Evolutionary conservation across 1,140 invertebrate genomes (phyloP), one percentile per base, ranked within the genome.

Genomic region (Apis cerana): DNA sequence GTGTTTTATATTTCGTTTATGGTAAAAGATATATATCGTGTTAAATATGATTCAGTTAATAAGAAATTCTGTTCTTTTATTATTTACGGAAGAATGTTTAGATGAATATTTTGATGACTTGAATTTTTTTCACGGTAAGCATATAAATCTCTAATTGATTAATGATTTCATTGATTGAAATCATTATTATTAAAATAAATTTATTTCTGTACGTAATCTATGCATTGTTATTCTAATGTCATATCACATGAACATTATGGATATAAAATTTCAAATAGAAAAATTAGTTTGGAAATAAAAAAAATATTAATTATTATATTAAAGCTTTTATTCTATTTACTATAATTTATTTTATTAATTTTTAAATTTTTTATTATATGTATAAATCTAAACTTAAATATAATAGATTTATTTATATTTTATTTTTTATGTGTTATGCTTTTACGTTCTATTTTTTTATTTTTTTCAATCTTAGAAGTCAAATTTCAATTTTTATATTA

Each of bases 91-190:
- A 88, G 93, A 97, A 90, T 97, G 97, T 91, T 96, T 96, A 79
- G 95, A 97, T 88, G 96, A 96, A 90, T 98, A 97, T 93, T 97
- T 97, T 88, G 90, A 95, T 23, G 95, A 97, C 43, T 96, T 95
- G 75, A 97, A 98, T 91, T 97, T 97, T 89, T 91, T 96, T 27
- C 95, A 97, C 92, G 96, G 97, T 97, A 95, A 95, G 94, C 89
- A 52, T 3, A 12, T 56, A 19, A 12, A 54, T 77, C 58, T 67
- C 10, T 80, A 13, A 80, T 58, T 68, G 2, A 67, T 67, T 74
- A 27, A 3, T 65, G 12, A 23, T 15, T 1, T 23, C 70, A 56
- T 72, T 52, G 58, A n/a, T 61, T 70, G 1, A 27, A n/a, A n/a
- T n/a, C n/a, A n/a, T n/a, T n/a, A n/a, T n/a, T 27, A n/a, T 72